A percentile compares a stretch with the other conserved stretches of the same genome.
Evolutionary conservation across 2,888 invertebrate genomes (phyloP).

Genomic region (Rotaria magnacalcarata): DNA sequence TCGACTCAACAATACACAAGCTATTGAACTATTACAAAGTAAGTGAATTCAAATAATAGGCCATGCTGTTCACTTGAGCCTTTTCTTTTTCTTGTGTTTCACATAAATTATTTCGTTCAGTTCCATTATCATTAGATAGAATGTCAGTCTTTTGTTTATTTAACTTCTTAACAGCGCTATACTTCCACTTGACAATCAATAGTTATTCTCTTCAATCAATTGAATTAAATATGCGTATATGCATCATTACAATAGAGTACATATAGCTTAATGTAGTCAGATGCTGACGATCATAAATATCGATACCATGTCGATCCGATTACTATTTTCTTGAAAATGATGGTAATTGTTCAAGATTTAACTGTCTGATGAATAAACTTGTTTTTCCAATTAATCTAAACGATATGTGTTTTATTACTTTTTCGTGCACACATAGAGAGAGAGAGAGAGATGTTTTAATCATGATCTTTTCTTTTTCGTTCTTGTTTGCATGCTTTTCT

Average conservation of each 20-base stretch:
- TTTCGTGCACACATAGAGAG: background rate
- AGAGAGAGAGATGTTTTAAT: background rate
- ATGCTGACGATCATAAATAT: background rate
- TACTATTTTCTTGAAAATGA: background rate
- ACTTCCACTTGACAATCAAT: background rate
- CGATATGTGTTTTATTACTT: background rate
- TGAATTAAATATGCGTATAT: background rate
- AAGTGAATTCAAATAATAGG: background rate
- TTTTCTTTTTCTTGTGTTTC: too few relatives aligned
- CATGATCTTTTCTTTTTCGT: background rate
- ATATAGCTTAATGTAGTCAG: background rate
- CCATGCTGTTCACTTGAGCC: too few relatives aligned
- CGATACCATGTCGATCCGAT: background rate
- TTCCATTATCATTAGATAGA: background rate
- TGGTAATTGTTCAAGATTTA: background rate
- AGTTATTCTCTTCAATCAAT: background rate
- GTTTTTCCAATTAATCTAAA: constrained; percentile 8
- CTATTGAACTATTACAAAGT: constrained; percentile 9
- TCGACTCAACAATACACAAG: constrained; percentile 2
- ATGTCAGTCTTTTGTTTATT: background rate
- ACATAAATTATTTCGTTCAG: too few relatives aligned
- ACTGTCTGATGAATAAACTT: background rate
- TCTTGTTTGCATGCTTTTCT: background rate
- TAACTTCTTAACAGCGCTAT: background rate
- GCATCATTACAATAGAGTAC: background rate